Conservation (phyloP, 2,113 vertebrate species). For the Peromyscus maniculatus region DNA sequence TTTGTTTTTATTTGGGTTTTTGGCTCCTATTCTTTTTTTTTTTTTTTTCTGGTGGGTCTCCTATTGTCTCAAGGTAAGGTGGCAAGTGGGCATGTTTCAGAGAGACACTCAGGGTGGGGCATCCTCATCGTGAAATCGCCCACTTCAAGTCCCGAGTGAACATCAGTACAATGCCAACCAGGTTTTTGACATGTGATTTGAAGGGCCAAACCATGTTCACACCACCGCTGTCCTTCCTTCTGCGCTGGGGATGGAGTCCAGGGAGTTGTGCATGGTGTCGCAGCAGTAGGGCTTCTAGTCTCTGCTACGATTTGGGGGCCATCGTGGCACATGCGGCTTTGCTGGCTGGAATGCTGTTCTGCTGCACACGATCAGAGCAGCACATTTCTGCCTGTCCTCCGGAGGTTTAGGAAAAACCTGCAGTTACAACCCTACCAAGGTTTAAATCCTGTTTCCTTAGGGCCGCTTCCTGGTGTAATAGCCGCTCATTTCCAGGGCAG, state of each 20-base stretch:
- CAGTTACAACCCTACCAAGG: neutral
- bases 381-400: neutral
- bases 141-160: neutral
- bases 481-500: neutral
- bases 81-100: neutral
- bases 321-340: neutral
- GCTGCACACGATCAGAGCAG: neutral
- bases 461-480: neutral
- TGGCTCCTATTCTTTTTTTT: neutral
- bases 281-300: neutral
- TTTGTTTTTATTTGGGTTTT: constrained; percentile 53
- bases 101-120: neutral
- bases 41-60: neutral
- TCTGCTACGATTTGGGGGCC: neutral
- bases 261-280: neutral
- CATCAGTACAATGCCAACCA: neutral
- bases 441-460: neutral
- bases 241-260: neutral
- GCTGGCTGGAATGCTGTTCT: neutral
- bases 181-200: neutral
- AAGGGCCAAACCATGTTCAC: neutral
- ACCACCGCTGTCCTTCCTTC: neutral
- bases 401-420: neutral
- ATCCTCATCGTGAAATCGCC: neutral
- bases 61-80: neutral